Evolutionary conservation across 2,113 vertebrate species (phyloP).

Genomic region (Nothobranchius kuhntae): DNA sequence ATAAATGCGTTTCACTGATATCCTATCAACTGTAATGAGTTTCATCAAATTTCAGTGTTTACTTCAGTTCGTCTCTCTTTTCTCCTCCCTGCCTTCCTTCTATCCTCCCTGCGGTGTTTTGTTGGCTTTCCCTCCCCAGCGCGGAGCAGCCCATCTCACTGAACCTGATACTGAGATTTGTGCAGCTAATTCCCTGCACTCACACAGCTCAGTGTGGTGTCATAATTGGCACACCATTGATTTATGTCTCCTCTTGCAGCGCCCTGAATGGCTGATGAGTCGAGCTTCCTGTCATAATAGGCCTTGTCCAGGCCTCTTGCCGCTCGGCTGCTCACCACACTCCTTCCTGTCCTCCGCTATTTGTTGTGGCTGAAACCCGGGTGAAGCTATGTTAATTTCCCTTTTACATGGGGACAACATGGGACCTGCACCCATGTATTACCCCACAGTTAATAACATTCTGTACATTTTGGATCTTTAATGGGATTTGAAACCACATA

Average conservation of each 20-base stretch:
- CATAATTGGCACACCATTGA: conserved; percentile 79
- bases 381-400: conserved; percentile 66
- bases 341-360: conserved; percentile 57
- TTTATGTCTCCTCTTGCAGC: conserved; percentile 76
- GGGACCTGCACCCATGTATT: conserved; percentile 39
- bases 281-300: conserved; percentile 73
- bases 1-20: conserved; percentile 48
- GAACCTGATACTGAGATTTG: conserved; percentile 74
- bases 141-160: conserved; percentile 52
- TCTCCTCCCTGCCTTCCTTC: conserved; percentile 6
- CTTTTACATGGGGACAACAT: conserved; percentile 55
- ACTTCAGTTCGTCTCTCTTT: conserved; percentile 20
- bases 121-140: conserved; percentile 36
- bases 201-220: conserved; percentile 68
- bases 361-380: conserved; percentile 67
- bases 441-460: conserved; percentile 43
- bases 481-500: conserved; percentile 36
- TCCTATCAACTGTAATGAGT: conserved; percentile 57
- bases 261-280: conserved; percentile 74
- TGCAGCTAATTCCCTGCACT: conserved; percentile 76
- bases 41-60: conserved; percentile 56
- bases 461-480: conserved; percentile 38
- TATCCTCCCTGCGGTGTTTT: conserved; percentile 35
- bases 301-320: conserved; percentile 57
- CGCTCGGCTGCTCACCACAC: conserved; percentile 55